Base-by-base conservation (phyloP, 1,140 invertebrate genomes). In the Drosophila baimaii region DNA sequence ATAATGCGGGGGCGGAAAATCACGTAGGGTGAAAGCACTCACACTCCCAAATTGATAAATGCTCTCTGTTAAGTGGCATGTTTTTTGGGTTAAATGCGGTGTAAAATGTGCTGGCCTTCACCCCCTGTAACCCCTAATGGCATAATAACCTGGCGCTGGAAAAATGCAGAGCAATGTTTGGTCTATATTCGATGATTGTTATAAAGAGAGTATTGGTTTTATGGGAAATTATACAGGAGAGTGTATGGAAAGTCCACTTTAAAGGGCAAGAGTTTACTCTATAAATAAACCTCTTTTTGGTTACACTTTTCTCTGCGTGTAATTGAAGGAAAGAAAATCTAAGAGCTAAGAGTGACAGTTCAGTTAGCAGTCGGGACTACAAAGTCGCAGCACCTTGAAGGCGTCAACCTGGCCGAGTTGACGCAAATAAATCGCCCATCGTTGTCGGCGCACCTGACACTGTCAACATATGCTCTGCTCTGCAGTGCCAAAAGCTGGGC, bases 31-130 rank as follows among this genome's bases (percentile, higher is more conserved):
- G n/a, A n/a, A n/a, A n/a, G 19, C 52, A 46, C 51, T 7, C 41
- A 19, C 33, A 17, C 68, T 15, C 15, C 12, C 75, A 76, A 68
- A 79, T 83, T 86, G 83, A 89, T 89, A 88, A 83, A 89, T 89
- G 77, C 84, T 58, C 52, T 54, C 47, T 61, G 77, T 66, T 80
- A 88, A 77, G 79, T 86, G 82, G 78, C 75, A 81, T 86, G 81
- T 85, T 85, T 85, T 85, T 85, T 85, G 81, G 77, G 81, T 85
- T 85, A 85, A 85, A 85, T 85, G 81, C 74, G 77, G 61, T 85
- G 81, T 81, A 85, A 85, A 78, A 78, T 85, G 78, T 78, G 57
- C 39, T 41, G 31, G 49, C 63, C 43, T n/a, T n/a, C n/a, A n/a
- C n/a, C n/a, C n/a, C 35, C 10, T 27, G 12, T 33, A 44, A 43